A percentile compares a stretch with the other conserved stretches of the same genome.
Conservation (phyloP, 2,888 invertebrate genomes). For the Fragum fragum region DNA sequence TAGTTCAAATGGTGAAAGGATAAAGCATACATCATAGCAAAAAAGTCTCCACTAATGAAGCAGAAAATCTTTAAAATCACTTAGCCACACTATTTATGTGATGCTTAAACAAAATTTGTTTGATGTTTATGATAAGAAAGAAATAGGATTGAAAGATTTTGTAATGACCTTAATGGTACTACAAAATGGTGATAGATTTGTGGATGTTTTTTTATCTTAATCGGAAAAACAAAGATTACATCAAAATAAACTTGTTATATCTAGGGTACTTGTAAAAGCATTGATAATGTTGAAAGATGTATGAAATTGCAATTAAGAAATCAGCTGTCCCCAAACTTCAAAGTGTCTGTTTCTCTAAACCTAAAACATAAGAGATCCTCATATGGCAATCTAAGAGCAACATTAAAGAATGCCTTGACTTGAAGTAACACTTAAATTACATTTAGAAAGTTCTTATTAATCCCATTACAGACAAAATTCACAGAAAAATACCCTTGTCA, state of each 20-base stretch:
- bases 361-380: neutral
- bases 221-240: slow-evolving; percentile 14
- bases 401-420: too few species aligned
- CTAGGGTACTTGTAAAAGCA: neutral
- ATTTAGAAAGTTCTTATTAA: too few species aligned
- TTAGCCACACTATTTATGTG: slow-evolving; percentile 6
- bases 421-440: too few species aligned
- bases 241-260: neutral
- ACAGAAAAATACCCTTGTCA: neutral
- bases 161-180: neutral
- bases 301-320: neutral
- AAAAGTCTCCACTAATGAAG: neutral
- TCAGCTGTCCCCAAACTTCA: neutral
- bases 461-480: too few species aligned
- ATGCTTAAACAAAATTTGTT: slow-evolving; percentile 22
- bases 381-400: too few species aligned
- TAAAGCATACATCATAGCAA: neutral
- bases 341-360: neutral
- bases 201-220: slow-evolving; percentile 7
- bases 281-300: neutral
- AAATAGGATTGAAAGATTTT: slow-evolving; percentile 4
- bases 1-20: too few species aligned
- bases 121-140: slow-evolving; percentile 22
- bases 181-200: neutral
- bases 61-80: slow-evolving; percentile 18